Percentiles rank a stretch among this genome's conserved stretches.
Conservation (phyloP, 2,113 vertebrate species). For the Scolopax mira region DNA sequence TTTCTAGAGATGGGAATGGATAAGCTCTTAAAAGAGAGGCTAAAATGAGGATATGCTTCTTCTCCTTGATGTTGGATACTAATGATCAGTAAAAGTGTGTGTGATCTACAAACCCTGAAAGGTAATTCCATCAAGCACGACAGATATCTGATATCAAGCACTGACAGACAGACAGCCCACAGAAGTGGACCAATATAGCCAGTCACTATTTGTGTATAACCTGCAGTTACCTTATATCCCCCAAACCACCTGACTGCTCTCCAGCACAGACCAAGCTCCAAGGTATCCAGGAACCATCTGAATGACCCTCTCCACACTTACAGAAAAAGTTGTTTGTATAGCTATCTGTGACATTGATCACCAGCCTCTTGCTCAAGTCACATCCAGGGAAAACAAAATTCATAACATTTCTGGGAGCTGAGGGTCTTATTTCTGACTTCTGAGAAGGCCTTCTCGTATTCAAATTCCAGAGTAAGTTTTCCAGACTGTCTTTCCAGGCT, state of each 20-base stretch:
- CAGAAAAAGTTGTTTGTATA: neutral
- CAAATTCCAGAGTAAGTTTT: neutral
- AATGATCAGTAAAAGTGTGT: neutral
- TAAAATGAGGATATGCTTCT: neutral
- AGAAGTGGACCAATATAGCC: neutral
- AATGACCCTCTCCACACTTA: neutral
- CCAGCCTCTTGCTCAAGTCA: neutral
- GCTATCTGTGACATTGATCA: neutral
- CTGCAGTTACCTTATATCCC: neutral
- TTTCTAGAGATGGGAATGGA: neutral
- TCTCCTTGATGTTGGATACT: neutral
- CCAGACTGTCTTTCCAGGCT: neutral
- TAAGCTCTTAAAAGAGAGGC: neutral
- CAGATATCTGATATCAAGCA: neutral
- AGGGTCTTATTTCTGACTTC: neutral
- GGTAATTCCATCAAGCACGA: neutral
- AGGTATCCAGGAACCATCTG: neutral
- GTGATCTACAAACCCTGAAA: neutral
- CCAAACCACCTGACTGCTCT: neutral
- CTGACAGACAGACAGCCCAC: neutral
- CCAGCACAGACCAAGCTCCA: neutral
- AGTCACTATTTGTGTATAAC: neutral
- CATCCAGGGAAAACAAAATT: neutral
- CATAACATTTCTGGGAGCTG: neutral
- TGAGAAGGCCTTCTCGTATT: neutral